Conservation (phyloP, 2,797 vertebrate genomes). For the Syngnathus acus region DNA sequence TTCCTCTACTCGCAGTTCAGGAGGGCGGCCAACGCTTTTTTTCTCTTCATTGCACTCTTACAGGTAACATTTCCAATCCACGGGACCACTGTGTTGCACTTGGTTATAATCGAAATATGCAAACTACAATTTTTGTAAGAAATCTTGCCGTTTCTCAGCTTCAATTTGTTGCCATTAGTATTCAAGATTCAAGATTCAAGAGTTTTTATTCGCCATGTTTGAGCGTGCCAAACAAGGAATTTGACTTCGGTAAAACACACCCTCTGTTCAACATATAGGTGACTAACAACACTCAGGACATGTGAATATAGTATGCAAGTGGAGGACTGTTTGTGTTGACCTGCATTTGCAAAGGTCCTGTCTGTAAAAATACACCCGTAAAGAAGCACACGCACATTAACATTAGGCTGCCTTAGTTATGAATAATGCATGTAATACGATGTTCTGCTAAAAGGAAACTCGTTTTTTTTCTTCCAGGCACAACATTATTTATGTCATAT, state of each 20-base stretch:
- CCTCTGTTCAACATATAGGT: no score
- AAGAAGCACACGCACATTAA: constrained; percentile 12
- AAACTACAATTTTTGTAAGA: background rate
- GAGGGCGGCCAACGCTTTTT: constrained; percentile 98
- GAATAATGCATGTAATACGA: constrained; percentile 53
- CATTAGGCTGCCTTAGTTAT: constrained; percentile 32
- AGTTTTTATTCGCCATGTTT: no score
- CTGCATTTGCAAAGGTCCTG: constrained; percentile 30
- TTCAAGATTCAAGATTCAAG: no score
- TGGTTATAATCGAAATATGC: background rate
- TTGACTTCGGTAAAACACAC: no score
- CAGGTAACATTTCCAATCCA: constrained; percentile 77
- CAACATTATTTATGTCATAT: constrained; percentile 18
- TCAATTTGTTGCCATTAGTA: constrained; percentile 7
- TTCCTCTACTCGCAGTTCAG: constrained; percentile 99
- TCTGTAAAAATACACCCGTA: constrained; percentile 34
- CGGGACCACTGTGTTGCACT: background rate
- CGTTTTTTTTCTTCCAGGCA: constrained; percentile 20
- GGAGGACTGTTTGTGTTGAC: constrained; percentile 17
- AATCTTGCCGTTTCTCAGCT: constrained; percentile 1
- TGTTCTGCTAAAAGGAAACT: constrained; percentile 25
- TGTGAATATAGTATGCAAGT: no score
- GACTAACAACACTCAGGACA: no score
- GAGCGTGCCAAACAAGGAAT: no score
- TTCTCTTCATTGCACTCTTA: constrained; percentile 97